Evolutionary conservation across 2,888 invertebrate genomes (phyloP).

Genomic region (Entomobrya multifasciata): DNA sequence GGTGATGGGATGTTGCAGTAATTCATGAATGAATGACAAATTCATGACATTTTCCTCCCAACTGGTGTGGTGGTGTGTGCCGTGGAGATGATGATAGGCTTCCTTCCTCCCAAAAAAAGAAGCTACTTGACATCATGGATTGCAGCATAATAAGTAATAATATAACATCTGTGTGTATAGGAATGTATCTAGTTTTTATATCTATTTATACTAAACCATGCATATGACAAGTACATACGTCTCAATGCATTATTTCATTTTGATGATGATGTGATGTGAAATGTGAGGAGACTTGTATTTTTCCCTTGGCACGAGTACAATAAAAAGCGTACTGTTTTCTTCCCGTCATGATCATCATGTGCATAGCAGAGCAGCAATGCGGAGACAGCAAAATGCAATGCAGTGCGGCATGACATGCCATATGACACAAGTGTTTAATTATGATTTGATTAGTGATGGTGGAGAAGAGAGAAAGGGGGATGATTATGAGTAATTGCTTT

Average conservation of each 20-base stretch:
- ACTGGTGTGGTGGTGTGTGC: conserved; percentile 56
- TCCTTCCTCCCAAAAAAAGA: background rate
- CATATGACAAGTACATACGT: background rate
- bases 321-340: no score
- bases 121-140: background rate
- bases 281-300: conserved; percentile 21
- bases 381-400: conserved; percentile 24
- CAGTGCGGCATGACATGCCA: no score
- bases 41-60: conserved; percentile 60
- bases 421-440: conserved; percentile 42
- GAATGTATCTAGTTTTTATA: no score
- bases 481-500: conserved; percentile 52
- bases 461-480: conserved; percentile 18
- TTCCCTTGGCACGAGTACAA: conserved; percentile 36
- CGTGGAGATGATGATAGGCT: conserved; percentile 33
- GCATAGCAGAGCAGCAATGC: conserved; percentile 18
- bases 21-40: conserved; percentile 65
- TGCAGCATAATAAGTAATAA: no score
- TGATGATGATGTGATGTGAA: conserved; percentile 29
- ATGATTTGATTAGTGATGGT: conserved; percentile 38
- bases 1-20: conserved; percentile 1
- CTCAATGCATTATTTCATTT: conserved; percentile 41
- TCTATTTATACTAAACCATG: no score
- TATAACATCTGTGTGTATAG: no score
- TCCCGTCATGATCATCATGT: conserved; percentile 5